These are phyloP conservation scores for Melanotaenia maccullochi DNA, from an alignment of 2,797 vertebrate genomes.

Conservation along the genomic window DNA sequence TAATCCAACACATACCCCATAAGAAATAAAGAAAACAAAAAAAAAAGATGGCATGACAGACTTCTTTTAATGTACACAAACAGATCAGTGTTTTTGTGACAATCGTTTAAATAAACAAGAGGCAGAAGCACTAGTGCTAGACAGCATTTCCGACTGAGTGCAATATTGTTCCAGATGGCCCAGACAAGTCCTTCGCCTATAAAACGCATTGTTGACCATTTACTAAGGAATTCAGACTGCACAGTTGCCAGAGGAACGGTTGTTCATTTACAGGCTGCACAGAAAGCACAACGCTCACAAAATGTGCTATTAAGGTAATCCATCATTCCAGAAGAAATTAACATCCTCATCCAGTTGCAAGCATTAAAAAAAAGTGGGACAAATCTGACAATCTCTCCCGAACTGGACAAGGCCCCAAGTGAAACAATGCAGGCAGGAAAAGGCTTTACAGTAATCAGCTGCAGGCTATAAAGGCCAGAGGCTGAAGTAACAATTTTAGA, in stretches of 20 bases:
- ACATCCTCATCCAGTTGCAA: slow-evolving; percentile 42
- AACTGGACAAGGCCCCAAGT: slow-evolving; percentile 44
- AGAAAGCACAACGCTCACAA: slow-evolving; percentile 23
- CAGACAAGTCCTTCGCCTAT: not conserved
- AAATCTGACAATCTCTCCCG: slow-evolving; percentile 22
- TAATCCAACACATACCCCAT: no score
- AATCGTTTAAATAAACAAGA: not conserved
- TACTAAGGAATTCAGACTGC: slow-evolving; percentile 17
- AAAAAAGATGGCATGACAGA: not conserved
- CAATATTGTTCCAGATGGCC: not conserved
- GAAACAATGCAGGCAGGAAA: slow-evolving; percentile 64
- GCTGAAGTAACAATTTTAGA: slow-evolving; percentile 36
- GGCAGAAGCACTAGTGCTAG: not conserved
- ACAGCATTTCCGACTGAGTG: not conserved
- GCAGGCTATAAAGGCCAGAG: slow-evolving; percentile 33
- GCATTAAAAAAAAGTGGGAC: slow-evolving; percentile 24
- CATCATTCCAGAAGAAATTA: slow-evolving; percentile 24
- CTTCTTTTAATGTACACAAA: not conserved
- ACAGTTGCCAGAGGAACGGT: slow-evolving; percentile 17
- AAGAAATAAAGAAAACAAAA: no score
- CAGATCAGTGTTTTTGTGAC: not conserved
- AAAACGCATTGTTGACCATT: slow-evolving; percentile 21
- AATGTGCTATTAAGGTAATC: slow-evolving; percentile 29
- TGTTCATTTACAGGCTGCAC: slow-evolving; percentile 32
- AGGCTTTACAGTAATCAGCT: slow-evolving; percentile 38